Evolutionary conservation across 2,113 vertebrate genomes (phyloP), one percentile per base, ranked within the genome.

Genomic region (Pongo abelii): DNA sequence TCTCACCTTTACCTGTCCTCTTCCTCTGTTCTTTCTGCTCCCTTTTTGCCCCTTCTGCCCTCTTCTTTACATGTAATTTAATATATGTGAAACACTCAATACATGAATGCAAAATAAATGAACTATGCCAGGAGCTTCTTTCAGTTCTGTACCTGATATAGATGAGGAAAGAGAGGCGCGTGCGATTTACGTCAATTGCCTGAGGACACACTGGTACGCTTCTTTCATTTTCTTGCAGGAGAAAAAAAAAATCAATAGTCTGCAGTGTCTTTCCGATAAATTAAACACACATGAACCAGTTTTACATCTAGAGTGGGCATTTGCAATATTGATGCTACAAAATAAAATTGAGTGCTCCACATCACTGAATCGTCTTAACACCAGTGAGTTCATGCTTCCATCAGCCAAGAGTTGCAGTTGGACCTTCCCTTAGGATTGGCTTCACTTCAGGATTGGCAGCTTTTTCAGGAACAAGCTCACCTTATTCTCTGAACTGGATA

Each of bases 211-310:
- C 14, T 35, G 6, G 1, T 64, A 5, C 1, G 30, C 11, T n/a
- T 8, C 84, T 84, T 96, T 79, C 69, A 78, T 75, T 94, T 91
- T 78, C 90, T 87, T 48, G 43, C 93, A 97, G 22, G 35, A 83
- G 57, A 40, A 93, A 90, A 93, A 93, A 85, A 43, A 89, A 92
- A 81, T 57, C 75, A 91, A 79, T 94, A 94, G 27, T 61, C 3
- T 90, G 16, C 74, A 52, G 2, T 90, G 6, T 70, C 40, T 96
- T 95, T 96, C 35, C 84, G 67, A 89, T 74, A 87, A 93, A 95
- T 75, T 86, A 95, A 91, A 67, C 40, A 81, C 27, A 48, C 40
- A 38, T 17, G 32, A 95, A 27, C 40, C 7, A 78, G 27, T 88
- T 97, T 92, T 84, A 67, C 14, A 91, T 64, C 32, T 72, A 85